Evolutionary conservation across 1,140 invertebrate species (phyloP).

Genomic region (Bicyclus anynana): DNA sequence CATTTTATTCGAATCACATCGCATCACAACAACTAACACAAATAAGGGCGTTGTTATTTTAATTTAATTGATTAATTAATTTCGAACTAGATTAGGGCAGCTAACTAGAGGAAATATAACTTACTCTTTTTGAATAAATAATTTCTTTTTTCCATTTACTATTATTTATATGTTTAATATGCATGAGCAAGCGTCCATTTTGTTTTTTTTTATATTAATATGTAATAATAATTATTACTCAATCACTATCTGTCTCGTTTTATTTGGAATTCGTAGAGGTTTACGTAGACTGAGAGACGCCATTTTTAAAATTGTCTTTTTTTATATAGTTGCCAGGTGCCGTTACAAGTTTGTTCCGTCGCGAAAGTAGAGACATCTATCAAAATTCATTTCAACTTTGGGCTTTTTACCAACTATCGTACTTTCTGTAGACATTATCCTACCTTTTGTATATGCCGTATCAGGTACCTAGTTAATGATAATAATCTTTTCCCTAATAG

Average conservation of each 20-base stretch:
- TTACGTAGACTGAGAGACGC: constrained; percentile 20
- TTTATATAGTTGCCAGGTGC: constrained; percentile 13
- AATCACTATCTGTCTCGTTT: constrained; percentile 51
- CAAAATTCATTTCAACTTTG: too few relatives aligned
- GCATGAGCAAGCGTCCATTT: constrained; percentile 57
- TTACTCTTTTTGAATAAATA: constrained; percentile 66
- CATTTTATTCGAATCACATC: not conserved
- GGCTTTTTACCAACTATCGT: too few relatives aligned
- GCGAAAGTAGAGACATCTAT: not conserved
- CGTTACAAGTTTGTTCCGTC: constrained; percentile 4
- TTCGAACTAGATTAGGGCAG: constrained; percentile 33
- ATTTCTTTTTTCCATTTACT: constrained; percentile 49
- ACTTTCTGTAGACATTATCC: too few relatives aligned
- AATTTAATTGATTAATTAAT: constrained; percentile 24
- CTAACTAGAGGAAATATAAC: constrained; percentile 44
- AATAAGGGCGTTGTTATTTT: constrained; percentile 26
- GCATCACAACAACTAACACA: not conserved
- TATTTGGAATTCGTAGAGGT: constrained; percentile 52
- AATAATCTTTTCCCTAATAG: too few relatives aligned
- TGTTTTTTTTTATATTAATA: not conserved
- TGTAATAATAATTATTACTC: constrained; percentile 18
- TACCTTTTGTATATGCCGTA: too few relatives aligned
- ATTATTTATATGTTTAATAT: constrained; percentile 30
- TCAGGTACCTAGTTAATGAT: too few relatives aligned
- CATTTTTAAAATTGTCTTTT: constrained; percentile 36